Evolutionary conservation across 2,888 invertebrate genomes (phyloP).

Genomic region (Shargacucullia verbasci): DNA sequence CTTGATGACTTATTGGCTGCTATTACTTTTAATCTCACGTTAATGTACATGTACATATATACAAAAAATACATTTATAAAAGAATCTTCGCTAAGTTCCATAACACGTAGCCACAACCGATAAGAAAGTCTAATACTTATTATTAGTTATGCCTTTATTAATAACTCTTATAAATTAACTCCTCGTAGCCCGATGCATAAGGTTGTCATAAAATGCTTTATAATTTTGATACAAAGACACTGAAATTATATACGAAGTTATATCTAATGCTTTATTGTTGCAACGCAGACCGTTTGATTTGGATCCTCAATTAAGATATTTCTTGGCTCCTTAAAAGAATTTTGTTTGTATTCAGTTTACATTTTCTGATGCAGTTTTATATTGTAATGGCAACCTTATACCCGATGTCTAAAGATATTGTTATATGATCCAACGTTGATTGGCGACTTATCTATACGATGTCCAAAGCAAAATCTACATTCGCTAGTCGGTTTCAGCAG

Average conservation of each 20-base stretch:
- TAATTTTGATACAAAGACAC: conserved; percentile 21
- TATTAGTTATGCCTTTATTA: conserved; percentile 37
- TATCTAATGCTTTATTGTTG: background rate
- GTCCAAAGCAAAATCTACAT: conserved; percentile 70
- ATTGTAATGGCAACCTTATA: conserved; percentile 82
- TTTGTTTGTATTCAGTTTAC: conserved; percentile 12
- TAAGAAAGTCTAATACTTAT: conserved; percentile 28
- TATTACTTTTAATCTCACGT: conserved; percentile 20
- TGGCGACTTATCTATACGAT: conserved; percentile 19
- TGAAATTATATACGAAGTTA: conserved; percentile 11
- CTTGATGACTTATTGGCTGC: conserved; percentile 48
- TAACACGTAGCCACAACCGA: conserved; percentile 72
- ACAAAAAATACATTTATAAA: conserved; percentile 34
- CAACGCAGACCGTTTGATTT: conserved; percentile 5
- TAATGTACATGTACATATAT: conserved; percentile 18
- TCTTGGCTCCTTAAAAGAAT: conserved; percentile 8
- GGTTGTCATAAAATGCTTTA: conserved; percentile 72
- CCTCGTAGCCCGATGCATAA: conserved; percentile 63
- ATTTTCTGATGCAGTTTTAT: conserved; percentile 23
- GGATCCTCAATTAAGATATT: conserved; percentile 4
- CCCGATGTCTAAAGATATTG: conserved; percentile 74
- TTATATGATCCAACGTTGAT: conserved; percentile 44
- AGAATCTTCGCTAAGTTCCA: conserved; percentile 75
- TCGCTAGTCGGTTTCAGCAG: conserved; percentile 74
- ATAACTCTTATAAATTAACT: conserved; percentile 29